phyloP scores from a whole-genome alignment of 2,888 invertebrate genomes.

The Agriopis aurantiaria region DNA sequence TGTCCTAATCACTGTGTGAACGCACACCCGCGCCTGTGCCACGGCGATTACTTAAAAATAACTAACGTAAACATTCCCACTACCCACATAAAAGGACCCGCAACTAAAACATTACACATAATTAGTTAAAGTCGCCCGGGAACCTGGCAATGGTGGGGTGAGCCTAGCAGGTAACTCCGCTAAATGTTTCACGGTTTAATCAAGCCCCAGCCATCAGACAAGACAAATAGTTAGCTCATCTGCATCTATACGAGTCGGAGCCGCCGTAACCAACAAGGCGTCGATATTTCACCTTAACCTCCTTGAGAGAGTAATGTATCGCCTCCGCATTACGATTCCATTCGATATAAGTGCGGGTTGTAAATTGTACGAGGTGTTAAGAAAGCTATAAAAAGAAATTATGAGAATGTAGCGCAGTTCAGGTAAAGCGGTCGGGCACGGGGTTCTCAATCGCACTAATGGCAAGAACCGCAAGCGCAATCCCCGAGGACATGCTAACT shows the following conservation, averaged over 20 bases:
- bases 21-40: constrained; percentile 61
- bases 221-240: constrained; percentile 86
- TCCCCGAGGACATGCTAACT: constrained; percentile 76
- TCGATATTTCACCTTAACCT: constrained; percentile 75
- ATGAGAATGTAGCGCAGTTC: constrained; percentile 49
- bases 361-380: constrained; percentile 41
- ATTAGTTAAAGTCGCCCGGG: constrained; percentile 39
- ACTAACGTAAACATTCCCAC: constrained; percentile 48
- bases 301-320: constrained; percentile 54
- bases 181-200: constrained; percentile 85
- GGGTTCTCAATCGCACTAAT: constrained; percentile 80
- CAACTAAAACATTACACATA: constrained; percentile 38
- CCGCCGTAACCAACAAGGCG: constrained; percentile 72
- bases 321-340: constrained; percentile 48
- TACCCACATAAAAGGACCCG: constrained; percentile 32
- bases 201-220: constrained; percentile 83
- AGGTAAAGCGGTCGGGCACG: constrained; percentile 54
- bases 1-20: constrained; percentile 82
- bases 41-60: constrained; percentile 60
- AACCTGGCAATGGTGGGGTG: constrained; percentile 32
- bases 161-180: constrained; percentile 70
- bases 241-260: constrained; percentile 84
- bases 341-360: constrained; percentile 36
- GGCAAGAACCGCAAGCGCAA: constrained; percentile 80
- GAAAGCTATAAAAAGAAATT: constrained; percentile 47